These are phyloP conservation scores for Diarsia dahlii DNA, from an alignment of 2,888 invertebrate genomes.

Conservation along the genomic window DNA sequence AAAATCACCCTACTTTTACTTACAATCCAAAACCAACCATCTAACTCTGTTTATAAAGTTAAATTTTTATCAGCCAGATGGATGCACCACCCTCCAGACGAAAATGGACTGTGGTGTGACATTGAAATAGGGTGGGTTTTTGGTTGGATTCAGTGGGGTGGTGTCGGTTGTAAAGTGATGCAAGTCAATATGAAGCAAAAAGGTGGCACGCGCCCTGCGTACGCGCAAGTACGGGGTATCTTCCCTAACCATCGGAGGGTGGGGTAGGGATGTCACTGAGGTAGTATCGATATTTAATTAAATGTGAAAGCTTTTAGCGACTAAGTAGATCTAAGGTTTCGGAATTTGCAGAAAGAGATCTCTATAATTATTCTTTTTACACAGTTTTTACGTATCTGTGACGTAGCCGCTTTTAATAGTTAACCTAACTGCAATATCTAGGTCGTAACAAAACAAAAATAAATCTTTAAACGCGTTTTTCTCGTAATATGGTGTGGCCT, in stretches of 20 bases:
- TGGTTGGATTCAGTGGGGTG: constrained; percentile 26
- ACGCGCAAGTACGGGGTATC: constrained; percentile 83
- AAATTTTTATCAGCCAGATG: constrained; percentile 51
- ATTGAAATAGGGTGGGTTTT: constrained; percentile 50
- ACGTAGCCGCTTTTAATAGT: too few species aligned
- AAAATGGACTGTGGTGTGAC: constrained; percentile 50
- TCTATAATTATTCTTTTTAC: too few species aligned
- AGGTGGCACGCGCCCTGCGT: constrained; percentile 89
- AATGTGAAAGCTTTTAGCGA: neutral
- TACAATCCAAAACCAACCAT: constrained; percentile 14
- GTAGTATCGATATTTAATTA: constrained; percentile 46
- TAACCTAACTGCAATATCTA: too few species aligned
- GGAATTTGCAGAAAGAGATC: too few species aligned
- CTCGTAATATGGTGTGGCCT: too few species aligned
- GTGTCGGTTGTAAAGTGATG: constrained; percentile 76
- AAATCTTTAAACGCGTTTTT: too few species aligned
- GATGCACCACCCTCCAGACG: constrained; percentile 22
- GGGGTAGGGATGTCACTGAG: constrained; percentile 72
- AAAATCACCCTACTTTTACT: constrained; percentile 63
- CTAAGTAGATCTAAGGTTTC: neutral
- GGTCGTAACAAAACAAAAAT: too few species aligned
- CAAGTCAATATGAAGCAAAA: constrained; percentile 87
- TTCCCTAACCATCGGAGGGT: constrained; percentile 86
- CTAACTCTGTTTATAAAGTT: accelerated
- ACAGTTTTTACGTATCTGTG: too few species aligned